Percentiles rank a stretch among this genome's conserved stretches.
phyloP scores from a whole-genome alignment of 1,140 invertebrate genomes.

The Cheumatopsyche charites region DNA sequence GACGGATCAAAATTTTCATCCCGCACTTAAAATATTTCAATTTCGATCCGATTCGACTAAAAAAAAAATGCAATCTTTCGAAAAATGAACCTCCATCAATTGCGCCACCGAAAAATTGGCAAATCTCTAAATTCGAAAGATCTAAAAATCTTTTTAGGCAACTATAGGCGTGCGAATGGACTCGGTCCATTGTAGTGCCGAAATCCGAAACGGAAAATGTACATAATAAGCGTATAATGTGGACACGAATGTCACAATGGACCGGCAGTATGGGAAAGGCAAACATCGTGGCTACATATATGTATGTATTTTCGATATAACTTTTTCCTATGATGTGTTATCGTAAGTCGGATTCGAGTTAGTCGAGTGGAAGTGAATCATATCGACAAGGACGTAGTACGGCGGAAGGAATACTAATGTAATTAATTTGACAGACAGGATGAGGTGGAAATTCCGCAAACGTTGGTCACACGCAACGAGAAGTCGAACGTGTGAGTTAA shows the following conservation, averaged over 20 bases:
- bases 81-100: too few relatives aligned
- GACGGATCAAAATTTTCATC: too few relatives aligned
- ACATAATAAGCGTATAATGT: not conserved
- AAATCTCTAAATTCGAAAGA: too few relatives aligned
- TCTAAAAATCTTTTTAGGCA: too few relatives aligned
- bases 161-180: too few relatives aligned
- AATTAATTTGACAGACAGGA: not conserved
- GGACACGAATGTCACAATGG: not conserved
- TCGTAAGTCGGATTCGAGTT: not conserved
- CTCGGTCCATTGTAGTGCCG: not conserved
- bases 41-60: too few relatives aligned
- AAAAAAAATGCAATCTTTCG: too few relatives aligned
- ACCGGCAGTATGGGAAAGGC: not conserved
- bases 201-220: constrained; percentile 15
- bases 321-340: too few relatives aligned
- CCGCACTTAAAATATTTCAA: too few relatives aligned
- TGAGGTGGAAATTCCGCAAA: not conserved
- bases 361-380: not conserved
- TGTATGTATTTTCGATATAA: not conserved
- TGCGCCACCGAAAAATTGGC: too few relatives aligned
- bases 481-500: not conserved
- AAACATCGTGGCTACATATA: not conserved
- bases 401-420: constrained; percentile 12
- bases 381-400: not conserved
- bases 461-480: not conserved